phyloP scores from a whole-genome alignment of 2,797 vertebrate genomes.

The Vultur gryphus region DNA sequence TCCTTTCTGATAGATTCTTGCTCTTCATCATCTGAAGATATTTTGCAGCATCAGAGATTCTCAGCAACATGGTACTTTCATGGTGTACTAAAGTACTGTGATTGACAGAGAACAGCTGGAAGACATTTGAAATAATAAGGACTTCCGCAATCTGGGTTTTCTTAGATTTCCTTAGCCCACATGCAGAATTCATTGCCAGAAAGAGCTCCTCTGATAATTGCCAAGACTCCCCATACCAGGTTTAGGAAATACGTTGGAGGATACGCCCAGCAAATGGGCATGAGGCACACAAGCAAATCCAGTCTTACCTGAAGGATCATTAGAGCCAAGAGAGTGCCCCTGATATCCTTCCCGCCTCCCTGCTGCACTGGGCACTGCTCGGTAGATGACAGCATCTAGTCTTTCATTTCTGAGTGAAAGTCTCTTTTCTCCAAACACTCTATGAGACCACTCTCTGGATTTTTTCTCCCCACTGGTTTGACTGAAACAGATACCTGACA shows the following conservation, averaged over 20 bases:
- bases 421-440: background rate
- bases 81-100: background rate
- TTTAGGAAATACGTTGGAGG: background rate
- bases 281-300: background rate
- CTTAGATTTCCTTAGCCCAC: background rate
- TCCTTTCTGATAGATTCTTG: background rate
- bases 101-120: background rate
- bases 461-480: background rate
- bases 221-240: background rate
- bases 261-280: background rate
- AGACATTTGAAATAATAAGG: background rate
- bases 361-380: background rate
- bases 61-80: background rate
- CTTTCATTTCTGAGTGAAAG: background rate
- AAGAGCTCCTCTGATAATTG: background rate
- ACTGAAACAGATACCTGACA: conserved; percentile 4
- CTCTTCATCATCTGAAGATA: background rate
- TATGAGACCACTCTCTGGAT: background rate
- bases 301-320: background rate
- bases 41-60: background rate
- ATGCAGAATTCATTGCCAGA: background rate
- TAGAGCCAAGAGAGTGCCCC: background rate
- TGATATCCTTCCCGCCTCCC: background rate
- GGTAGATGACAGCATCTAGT: background rate
- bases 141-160: background rate